These are phyloP conservation scores for Cotesia congregata DNA, from an alignment of 2,888 invertebrate species.

Conservation along the genomic window DNA sequence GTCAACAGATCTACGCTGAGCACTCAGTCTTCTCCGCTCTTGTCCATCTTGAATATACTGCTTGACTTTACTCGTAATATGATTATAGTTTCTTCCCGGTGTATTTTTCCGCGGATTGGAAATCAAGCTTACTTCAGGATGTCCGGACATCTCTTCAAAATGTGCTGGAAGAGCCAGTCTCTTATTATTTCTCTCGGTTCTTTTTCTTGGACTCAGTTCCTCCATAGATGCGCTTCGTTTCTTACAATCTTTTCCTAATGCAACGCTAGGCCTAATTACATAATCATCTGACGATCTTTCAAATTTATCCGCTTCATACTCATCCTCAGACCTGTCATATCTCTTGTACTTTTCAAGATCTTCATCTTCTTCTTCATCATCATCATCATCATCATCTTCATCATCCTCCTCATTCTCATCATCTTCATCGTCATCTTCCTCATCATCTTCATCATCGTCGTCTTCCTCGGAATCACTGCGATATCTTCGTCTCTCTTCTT, in stretches of 20 bases:
- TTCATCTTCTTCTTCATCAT: slow-evolving; percentile 54
- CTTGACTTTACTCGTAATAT: slow-evolving; percentile 64
- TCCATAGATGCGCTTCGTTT: slow-evolving; percentile 64
- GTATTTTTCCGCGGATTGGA: slow-evolving; percentile 39
- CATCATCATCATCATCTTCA: slow-evolving; percentile 51
- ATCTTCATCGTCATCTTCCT: slow-evolving; percentile 52
- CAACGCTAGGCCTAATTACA: slow-evolving; percentile 46
- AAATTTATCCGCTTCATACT: slow-evolving; percentile 55
- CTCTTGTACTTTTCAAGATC: slow-evolving; percentile 49
- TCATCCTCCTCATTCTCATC: slow-evolving; percentile 37
- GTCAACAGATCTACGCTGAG: slow-evolving; percentile 36
- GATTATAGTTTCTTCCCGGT: slow-evolving; percentile 52
- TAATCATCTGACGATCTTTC: slow-evolving; percentile 62
- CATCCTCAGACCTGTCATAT: slow-evolving; percentile 45
- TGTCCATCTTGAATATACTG: slow-evolving; percentile 58
- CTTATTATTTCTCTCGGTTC: slow-evolving; percentile 21
- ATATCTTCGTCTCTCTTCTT: neutral
- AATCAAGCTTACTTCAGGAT: neutral
- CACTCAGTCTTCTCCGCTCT: slow-evolving; percentile 49
- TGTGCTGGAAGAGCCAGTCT: slow-evolving; percentile 12
- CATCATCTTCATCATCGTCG: slow-evolving; percentile 45
- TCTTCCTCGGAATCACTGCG: slow-evolving; percentile 33
- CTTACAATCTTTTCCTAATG: slow-evolving; percentile 50
- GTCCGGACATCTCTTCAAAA: neutral
- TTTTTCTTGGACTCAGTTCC: slow-evolving; percentile 53